Evolutionary conservation across 1,140 invertebrate species (phyloP).

Genomic region (Vanessa tameamea): DNA sequence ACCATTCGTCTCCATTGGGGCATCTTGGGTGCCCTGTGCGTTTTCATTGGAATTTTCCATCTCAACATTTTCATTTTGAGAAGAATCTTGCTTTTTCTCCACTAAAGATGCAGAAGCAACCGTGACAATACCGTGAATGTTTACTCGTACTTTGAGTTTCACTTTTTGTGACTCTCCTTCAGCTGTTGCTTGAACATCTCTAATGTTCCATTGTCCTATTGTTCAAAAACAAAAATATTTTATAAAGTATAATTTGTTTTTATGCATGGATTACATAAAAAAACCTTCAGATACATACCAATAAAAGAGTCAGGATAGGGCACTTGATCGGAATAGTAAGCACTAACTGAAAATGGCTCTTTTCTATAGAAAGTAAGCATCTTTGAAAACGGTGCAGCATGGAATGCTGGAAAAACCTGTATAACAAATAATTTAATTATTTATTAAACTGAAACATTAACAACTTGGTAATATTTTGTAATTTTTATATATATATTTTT

Average conservation of each 20-base stretch:
- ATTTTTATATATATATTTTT: too few relatives aligned
- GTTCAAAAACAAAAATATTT: constrained; percentile 24
- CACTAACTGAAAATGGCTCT: constrained; percentile 92
- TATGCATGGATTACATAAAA: background rate
- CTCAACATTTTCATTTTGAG: constrained; percentile 82
- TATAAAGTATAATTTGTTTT: background rate
- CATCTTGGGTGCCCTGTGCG: constrained; percentile 64
- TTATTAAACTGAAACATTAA: background rate
- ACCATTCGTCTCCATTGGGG: constrained; percentile 74
- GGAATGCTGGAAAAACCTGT: constrained; percentile 92
- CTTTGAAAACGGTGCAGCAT: constrained; percentile 95
- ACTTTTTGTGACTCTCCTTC: constrained; percentile 95
- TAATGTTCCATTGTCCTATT: constrained; percentile 90
- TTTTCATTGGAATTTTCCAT: constrained; percentile 77
- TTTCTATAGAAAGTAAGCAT: constrained; percentile 95
- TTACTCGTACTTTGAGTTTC: constrained; percentile 96
- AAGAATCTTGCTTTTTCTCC: constrained; percentile 87
- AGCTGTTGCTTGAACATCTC: constrained; percentile 91
- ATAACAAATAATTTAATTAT: constrained; percentile 43
- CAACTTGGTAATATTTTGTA: too few relatives aligned
- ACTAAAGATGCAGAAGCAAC: constrained; percentile 92
- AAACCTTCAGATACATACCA: constrained; percentile 82
- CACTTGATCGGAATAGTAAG: constrained; percentile 88
- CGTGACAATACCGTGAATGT: constrained; percentile 94
- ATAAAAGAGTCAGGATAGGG: constrained; percentile 90